Conservation (phyloP, 1,140 invertebrate species). For the Rhagoletis pomonella region DNA sequence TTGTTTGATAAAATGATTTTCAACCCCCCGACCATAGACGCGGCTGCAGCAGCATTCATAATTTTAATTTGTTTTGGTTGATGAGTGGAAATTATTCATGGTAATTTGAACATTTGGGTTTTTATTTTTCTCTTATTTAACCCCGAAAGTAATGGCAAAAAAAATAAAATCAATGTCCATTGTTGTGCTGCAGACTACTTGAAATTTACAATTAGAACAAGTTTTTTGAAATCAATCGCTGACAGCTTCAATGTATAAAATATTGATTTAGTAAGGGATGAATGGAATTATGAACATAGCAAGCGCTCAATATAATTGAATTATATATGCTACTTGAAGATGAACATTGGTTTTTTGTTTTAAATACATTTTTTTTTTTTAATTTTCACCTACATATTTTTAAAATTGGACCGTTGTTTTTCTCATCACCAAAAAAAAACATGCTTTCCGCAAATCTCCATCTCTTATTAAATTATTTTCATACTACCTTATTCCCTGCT, state of each 20-base stretch:
- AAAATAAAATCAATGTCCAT: background rate
- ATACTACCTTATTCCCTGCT: too few species aligned
- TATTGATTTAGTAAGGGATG: background rate
- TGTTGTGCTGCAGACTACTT: background rate
- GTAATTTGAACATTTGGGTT: background rate
- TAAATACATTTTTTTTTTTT: background rate
- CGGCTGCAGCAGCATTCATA: background rate
- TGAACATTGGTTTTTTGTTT: background rate
- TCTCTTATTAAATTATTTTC: too few species aligned
- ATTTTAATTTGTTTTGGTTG: conserved; percentile 46
- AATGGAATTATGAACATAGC: background rate
- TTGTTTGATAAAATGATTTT: conserved; percentile 9
- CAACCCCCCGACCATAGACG: background rate
- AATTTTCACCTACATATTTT: background rate
- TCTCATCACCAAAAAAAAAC: too few species aligned
- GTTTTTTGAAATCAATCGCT: background rate
- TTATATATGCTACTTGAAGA: too few species aligned
- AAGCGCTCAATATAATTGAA: too few species aligned
- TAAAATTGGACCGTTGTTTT: too few species aligned
- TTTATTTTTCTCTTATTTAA: background rate
- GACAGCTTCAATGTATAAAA: background rate
- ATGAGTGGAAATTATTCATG: conserved; percentile 46
- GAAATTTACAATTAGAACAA: background rate
- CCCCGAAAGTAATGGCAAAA: background rate
- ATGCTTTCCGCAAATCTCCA: too few species aligned